phyloP scores from a whole-genome alignment of 2,113 vertebrate genomes.

The Neodon shergylaensis region DNA sequence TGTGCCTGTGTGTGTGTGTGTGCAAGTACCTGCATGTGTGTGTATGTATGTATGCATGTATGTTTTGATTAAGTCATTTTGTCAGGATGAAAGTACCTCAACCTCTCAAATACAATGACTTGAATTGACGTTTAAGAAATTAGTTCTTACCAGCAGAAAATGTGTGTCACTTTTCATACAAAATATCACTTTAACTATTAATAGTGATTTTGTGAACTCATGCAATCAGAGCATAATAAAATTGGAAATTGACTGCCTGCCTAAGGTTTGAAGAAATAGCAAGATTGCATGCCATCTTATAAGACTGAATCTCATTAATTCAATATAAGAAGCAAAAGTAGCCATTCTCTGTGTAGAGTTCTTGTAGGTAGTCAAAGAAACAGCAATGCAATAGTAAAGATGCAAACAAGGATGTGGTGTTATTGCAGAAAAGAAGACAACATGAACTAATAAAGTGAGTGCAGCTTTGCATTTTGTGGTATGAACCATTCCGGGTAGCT shows the following conservation, averaged over 20 bases:
- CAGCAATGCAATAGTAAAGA: background rate
- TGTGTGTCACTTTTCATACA: background rate
- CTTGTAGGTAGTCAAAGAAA: background rate
- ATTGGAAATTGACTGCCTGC: background rate
- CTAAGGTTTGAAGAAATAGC: background rate
- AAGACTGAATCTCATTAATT: background rate
- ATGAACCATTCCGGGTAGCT: background rate
- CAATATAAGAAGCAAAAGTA: background rate
- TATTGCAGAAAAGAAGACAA: background rate
- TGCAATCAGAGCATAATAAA: background rate
- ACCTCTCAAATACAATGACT: background rate
- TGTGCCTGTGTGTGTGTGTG: background rate
- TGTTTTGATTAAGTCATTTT: background rate
- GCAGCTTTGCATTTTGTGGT: background rate
- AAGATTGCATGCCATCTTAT: background rate
- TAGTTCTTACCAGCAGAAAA: background rate
- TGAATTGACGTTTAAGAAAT: conserved; percentile 20
- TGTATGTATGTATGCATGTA: background rate
- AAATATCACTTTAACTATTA: background rate
- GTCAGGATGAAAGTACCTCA: background rate
- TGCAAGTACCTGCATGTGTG: background rate
- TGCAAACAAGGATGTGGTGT: background rate
- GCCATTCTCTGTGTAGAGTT: background rate
- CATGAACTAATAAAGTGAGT: no score
- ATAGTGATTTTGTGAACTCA: background rate